phyloP scores from a whole-genome alignment of 2,888 invertebrate species.

The Cerceris ruficornis region DNA sequence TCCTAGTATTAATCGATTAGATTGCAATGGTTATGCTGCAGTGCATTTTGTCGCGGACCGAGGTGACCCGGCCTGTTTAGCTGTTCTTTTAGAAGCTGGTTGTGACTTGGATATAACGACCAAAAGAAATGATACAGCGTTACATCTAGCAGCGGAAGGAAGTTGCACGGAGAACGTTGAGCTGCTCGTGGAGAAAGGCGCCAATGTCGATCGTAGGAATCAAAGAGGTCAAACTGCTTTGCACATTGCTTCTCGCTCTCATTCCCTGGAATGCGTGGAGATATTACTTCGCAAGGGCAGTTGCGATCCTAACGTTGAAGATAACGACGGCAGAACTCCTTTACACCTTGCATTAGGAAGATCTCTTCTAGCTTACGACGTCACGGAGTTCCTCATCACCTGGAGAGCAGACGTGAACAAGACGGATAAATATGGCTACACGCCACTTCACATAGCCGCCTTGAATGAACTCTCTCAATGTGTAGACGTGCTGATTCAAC shows the following conservation, averaged over 20 bases:
- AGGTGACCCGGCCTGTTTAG: conserved; percentile 89
- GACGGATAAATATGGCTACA: conserved; percentile 93
- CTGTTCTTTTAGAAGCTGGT: conserved; percentile 89
- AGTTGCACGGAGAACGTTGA: conserved; percentile 92
- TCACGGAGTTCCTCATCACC: conserved; percentile 89
- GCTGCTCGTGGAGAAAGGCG: conserved; percentile 88
- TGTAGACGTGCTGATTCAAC: conserved; percentile 91
- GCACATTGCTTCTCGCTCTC: conserved; percentile 91
- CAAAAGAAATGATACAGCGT: conserved; percentile 89
- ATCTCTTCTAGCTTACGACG: conserved; percentile 90
- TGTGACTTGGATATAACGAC: conserved; percentile 88
- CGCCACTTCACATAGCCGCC: conserved; percentile 92
- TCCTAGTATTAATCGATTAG: conserved; percentile 89
- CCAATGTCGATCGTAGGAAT: conserved; percentile 89
- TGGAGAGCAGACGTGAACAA: conserved; percentile 93
- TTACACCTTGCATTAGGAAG: conserved; percentile 93
- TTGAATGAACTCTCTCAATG: conserved; percentile 92
- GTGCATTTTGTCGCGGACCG: conserved; percentile 92
- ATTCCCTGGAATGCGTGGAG: conserved; percentile 92
- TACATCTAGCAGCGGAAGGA: conserved; percentile 94
- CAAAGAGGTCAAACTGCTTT: conserved; percentile 92
- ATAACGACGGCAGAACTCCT: conserved; percentile 91
- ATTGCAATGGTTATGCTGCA: conserved; percentile 90
- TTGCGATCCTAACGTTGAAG: conserved; percentile 90
- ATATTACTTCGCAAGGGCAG: conserved; percentile 88